These are phyloP conservation scores for Sarcophilus harrisii DNA, from an alignment of 2,797 vertebrate species.

Conservation along the genomic window DNA sequence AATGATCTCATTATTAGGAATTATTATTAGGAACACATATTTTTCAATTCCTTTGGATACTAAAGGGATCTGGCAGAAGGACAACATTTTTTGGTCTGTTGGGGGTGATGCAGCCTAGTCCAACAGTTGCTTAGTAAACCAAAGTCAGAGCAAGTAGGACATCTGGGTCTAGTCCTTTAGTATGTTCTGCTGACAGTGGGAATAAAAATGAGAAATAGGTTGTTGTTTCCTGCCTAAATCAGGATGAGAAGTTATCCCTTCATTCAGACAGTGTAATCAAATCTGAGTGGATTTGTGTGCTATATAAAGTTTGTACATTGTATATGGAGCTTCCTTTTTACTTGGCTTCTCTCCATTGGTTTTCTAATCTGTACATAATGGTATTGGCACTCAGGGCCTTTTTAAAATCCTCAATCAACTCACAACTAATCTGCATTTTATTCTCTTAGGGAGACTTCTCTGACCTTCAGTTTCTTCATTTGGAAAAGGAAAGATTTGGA, in stretches of 20 bases:
- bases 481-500: neutral
- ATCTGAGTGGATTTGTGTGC: fast-evolving
- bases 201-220: constrained; percentile 3
- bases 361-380: fast-evolving
- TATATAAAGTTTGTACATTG: fast-evolving
- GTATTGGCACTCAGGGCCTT: fast-evolving
- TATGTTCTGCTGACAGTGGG: constrained; percentile 36
- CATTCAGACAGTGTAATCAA: neutral
- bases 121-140: neutral
- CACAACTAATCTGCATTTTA: fast-evolving
- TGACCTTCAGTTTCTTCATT: neutral
- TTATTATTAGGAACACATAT: neutral
- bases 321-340: fast-evolving
- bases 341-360: fast-evolving
- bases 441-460: neutral
- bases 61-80: constrained; percentile 45
- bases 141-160: neutral
- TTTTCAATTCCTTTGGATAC: constrained; percentile 23
- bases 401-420: neutral
- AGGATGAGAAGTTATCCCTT: neutral
- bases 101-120: constrained; percentile 17
- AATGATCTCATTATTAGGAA: too few species aligned
- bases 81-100: constrained; percentile 47
- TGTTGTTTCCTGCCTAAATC: constrained; percentile 28
- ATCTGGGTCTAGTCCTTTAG: constrained; percentile 12